phyloP scores from a whole-genome alignment of 1,140 invertebrate genomes.

The Nasonia longicornis region DNA sequence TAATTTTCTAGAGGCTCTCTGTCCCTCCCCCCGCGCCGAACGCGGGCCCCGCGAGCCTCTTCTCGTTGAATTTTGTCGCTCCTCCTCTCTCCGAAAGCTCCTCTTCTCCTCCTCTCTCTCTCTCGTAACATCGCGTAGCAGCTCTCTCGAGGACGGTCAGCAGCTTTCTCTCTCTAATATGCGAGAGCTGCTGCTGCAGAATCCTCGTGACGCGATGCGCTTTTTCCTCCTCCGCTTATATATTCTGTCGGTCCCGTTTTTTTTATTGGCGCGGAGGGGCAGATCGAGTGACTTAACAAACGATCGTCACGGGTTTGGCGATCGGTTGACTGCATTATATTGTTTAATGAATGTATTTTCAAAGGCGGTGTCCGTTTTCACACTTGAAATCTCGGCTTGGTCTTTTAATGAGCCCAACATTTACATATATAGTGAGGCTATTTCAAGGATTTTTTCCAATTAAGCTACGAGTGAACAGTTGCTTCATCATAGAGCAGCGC shows the following conservation, averaged over 20 bases:
- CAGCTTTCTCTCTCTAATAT: constrained; percentile 38
- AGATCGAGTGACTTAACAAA: not conserved
- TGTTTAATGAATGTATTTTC: no score
- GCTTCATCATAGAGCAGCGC: no score
- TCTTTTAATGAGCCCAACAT: no score
- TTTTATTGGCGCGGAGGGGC: not conserved
- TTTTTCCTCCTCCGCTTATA: not conserved
- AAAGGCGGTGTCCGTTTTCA: no score
- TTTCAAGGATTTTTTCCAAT: no score
- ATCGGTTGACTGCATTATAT: no score
- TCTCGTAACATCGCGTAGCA: constrained; percentile 15
- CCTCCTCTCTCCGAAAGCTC: constrained; percentile 43
- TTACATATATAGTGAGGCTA: no score
- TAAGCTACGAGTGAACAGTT: no score
- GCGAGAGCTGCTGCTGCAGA: not conserved
- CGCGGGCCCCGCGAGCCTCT: not conserved
- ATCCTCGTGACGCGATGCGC: constrained; percentile 10
- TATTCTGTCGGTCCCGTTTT: not conserved
- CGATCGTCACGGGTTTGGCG: no score
- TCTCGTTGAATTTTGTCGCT: constrained; percentile 40
- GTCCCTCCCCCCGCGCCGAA: constrained; percentile 47
- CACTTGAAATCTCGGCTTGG: no score
- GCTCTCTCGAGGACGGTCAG: constrained; percentile 36
- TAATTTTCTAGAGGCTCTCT: constrained; percentile 68
- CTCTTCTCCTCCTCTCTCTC: constrained; percentile 44